Conservation (phyloP, 2,113 vertebrate genomes). For the Anarhynchus alexandrinus region DNA sequence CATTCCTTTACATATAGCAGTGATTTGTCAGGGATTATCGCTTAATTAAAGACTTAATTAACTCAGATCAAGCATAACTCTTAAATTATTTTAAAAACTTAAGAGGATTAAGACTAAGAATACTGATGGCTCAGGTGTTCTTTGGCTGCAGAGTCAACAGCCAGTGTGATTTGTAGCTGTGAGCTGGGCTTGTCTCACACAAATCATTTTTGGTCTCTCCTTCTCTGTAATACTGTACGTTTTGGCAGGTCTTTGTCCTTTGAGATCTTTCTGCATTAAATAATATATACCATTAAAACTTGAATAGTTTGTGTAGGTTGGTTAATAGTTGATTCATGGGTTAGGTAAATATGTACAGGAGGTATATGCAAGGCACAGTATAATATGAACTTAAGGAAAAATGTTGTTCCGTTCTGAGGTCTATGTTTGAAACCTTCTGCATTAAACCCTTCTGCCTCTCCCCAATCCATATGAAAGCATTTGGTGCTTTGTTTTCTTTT, state of each 20-base stretch:
- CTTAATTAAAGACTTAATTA: conserved; percentile 51
- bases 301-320: not conserved
- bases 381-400: not conserved
- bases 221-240: not conserved
- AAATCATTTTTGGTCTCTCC: not conserved
- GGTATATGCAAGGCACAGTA: not conserved
- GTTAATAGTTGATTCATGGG: not conserved
- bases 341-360: not conserved
- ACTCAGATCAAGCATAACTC: not conserved
- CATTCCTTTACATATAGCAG: not conserved
- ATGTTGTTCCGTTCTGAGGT: not conserved
- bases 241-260: conserved; percentile 21
- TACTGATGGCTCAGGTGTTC: not conserved
- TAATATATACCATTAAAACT: not conserved
- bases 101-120: conserved; percentile 7
- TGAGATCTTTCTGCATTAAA: not conserved
- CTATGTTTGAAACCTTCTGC: not conserved
- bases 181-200: not conserved
- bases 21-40: conserved; percentile 26
- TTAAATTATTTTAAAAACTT: not conserved
- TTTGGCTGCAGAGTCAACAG: not conserved
- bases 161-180: conserved; percentile 4
- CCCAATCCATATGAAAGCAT: not conserved
- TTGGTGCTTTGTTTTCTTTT: not conserved
- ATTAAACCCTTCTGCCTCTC: not conserved